phyloP scores from a whole-genome alignment of 2,113 vertebrate species.

The Tachuris rubrigastra region DNA sequence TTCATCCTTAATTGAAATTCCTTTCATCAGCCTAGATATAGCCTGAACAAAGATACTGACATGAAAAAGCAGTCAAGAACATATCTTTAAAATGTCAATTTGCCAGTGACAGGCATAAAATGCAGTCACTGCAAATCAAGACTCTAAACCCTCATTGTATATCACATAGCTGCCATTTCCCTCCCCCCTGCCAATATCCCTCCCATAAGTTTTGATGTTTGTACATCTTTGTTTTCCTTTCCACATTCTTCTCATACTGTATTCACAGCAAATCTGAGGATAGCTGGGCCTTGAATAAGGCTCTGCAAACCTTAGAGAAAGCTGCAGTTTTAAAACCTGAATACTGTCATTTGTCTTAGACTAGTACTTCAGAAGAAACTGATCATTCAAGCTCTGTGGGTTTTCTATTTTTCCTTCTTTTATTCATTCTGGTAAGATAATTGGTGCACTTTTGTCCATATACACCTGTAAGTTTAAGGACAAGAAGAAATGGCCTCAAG shows the following conservation, averaged over 20 bases:
- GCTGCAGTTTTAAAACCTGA: constrained; percentile 4
- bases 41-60: constrained; percentile 62
- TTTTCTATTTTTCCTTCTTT: not conserved
- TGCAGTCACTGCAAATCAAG: constrained; percentile 45
- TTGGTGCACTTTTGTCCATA: not conserved
- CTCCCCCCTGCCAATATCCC: not conserved
- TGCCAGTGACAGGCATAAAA: constrained; percentile 60
- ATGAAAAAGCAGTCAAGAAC: constrained; percentile 61
- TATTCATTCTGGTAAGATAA: not conserved
- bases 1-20: constrained; percentile 68
- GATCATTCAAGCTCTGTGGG: not conserved
- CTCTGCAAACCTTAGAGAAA: constrained; percentile 12
- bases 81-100: constrained; percentile 64
- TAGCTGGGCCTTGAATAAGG: constrained; percentile 44
- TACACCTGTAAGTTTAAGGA: not conserved
- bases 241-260: constrained; percentile 17
- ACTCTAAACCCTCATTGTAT: not conserved
- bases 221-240: constrained; percentile 50
- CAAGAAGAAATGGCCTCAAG: not conserved
- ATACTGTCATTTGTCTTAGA: constrained; percentile 26
- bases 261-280: constrained; percentile 31
- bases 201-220: constrained; percentile 8
- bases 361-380: not conserved
- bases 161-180: constrained; percentile 2
- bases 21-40: constrained; percentile 66